These are phyloP conservation scores for Antennarius striatus DNA, from an alignment of 2,113 vertebrate genomes.

Conservation along the genomic window DNA sequence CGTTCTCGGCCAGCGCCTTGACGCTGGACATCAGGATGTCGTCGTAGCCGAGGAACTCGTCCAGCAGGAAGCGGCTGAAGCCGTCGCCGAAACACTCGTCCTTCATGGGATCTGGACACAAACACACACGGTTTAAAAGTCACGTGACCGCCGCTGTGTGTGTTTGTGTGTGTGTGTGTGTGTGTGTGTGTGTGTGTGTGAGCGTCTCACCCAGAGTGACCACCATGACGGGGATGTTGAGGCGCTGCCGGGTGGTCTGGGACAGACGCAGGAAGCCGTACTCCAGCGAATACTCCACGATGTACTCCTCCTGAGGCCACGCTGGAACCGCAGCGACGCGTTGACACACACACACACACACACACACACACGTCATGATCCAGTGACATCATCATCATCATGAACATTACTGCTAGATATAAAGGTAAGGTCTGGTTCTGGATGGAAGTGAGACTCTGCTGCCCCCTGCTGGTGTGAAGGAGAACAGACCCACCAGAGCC, in stretches of 20 bases:
- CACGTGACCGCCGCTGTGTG: neutral
- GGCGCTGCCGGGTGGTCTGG: conserved; percentile 91
- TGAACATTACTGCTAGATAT: no score
- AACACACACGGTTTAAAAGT: neutral
- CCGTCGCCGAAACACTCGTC: conserved; percentile 97
- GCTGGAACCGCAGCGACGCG: conserved; percentile 68
- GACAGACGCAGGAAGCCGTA: conserved; percentile 96
- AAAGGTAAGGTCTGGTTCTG: no score
- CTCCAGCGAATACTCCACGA: conserved; percentile 96
- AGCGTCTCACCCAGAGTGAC: conserved; percentile 89
- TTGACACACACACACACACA: no score
- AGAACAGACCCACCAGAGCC: neutral
- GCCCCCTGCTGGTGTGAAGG: neutral
- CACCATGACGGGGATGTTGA: conserved; percentile 98
- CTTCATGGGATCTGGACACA: conserved; percentile 86
- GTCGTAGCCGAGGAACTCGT: conserved; percentile 95
- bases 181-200: neutral
- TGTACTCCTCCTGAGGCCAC: conserved; percentile 97
- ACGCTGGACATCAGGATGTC: conserved; percentile 99
- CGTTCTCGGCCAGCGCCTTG: conserved; percentile 95
- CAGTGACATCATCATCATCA: no score
- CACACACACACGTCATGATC: no score
- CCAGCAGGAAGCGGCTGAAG: conserved; percentile 94
- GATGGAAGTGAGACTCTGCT: neutral
- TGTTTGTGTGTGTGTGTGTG: neutral